Evolutionary conservation across 2,113 vertebrate genomes (phyloP).

Genomic region (Nerophis ophidion): DNA sequence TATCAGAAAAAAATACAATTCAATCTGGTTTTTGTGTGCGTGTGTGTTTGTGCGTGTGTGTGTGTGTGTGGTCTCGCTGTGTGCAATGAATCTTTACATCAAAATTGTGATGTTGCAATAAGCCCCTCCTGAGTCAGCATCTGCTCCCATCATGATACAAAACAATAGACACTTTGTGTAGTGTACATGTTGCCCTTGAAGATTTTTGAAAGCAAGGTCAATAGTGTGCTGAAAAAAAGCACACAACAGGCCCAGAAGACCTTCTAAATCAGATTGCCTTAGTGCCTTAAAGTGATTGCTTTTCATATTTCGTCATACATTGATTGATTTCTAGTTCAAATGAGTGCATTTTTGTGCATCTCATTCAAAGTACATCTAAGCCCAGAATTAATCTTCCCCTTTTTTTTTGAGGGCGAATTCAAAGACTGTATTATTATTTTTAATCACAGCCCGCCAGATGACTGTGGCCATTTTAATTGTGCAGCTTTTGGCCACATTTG

Average conservation of each 20-base stretch:
- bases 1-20: slow-evolving; percentile 6
- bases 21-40: not conserved
- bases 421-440: slow-evolving; percentile 12
- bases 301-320: not conserved
- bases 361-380: slow-evolving; percentile 18
- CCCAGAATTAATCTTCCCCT: not conserved
- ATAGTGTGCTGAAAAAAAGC: slow-evolving; percentile 7
- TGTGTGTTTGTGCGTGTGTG: not conserved
- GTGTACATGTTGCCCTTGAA: not conserved
- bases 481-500: slow-evolving; percentile 28
- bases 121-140: slow-evolving; percentile 7
- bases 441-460: slow-evolving; percentile 30
- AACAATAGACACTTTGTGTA: slow-evolving; percentile 5
- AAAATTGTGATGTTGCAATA: slow-evolving; percentile 7
- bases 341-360: slow-evolving; percentile 7
- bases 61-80: slow-evolving; percentile 3
- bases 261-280: not conserved
- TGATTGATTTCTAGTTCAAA: not conserved
- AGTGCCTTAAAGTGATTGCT: not conserved
- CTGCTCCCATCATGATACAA: slow-evolving; percentile 5
- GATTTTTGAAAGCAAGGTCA: not conserved
- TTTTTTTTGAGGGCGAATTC: slow-evolving; percentile 7
- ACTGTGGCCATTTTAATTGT: slow-evolving; percentile 30
- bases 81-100: slow-evolving; percentile 14
- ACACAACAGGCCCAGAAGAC: not conserved